These are phyloP conservation scores for Stenoptilia bipunctidactyla DNA, from an alignment of 2,888 invertebrate species.

Conservation along the genomic window DNA sequence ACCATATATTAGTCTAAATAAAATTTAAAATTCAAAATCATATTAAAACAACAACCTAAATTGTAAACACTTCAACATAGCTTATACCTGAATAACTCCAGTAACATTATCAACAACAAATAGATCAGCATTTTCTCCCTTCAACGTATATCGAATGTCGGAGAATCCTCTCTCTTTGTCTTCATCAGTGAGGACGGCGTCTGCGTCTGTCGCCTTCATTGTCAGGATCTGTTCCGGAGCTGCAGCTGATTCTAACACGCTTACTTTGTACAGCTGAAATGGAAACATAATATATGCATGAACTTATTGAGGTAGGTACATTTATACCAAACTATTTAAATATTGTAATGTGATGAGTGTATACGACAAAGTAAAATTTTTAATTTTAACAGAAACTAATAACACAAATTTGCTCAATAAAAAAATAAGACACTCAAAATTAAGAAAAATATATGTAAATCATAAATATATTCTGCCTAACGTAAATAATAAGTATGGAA, in stretches of 20 bases:
- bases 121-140: slow-evolving; percentile 79
- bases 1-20: too few relatives aligned
- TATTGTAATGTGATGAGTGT: too few relatives aligned
- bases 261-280: slow-evolving; percentile 74
- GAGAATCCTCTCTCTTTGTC: slow-evolving; percentile 75
- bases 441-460: too few relatives aligned
- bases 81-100: slow-evolving; percentile 74
- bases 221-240: slow-evolving; percentile 76
- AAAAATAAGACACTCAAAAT: too few relatives aligned
- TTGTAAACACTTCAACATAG: slow-evolving; percentile 6
- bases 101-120: slow-evolving; percentile 79
- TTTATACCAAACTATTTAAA: too few relatives aligned
- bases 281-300: too few relatives aligned
- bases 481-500: too few relatives aligned
- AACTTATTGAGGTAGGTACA: too few relatives aligned
- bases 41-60: neutral
- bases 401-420: too few relatives aligned
- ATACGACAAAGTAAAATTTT: too few relatives aligned
- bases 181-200: slow-evolving; percentile 70
- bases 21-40: neutral
- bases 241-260: slow-evolving; percentile 77
- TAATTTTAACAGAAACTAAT: too few relatives aligned
- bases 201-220: slow-evolving; percentile 79
- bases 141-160: slow-evolving; percentile 77
- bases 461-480: too few relatives aligned